Conservation (phyloP, 2,113 vertebrate genomes). For the Oxyura jamaicensis region DNA sequence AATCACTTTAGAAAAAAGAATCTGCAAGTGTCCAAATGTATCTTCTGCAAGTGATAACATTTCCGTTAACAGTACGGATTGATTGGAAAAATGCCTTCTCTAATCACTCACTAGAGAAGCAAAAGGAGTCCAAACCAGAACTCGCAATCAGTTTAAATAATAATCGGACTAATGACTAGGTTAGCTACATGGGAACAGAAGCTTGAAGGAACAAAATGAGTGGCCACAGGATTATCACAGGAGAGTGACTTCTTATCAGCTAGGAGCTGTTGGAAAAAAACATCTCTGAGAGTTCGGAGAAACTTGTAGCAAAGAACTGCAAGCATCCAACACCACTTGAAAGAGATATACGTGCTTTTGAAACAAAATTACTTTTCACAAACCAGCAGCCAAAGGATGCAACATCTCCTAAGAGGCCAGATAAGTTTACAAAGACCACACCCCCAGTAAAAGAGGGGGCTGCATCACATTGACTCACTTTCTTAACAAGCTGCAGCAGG, state of each 20-base stretch:
- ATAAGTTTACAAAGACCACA: not conserved
- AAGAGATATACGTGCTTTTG: not conserved
- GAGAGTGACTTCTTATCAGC: not conserved
- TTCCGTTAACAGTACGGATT: not conserved
- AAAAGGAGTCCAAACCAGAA: not conserved
- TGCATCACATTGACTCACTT: not conserved
- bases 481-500: not conserved
- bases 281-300: not conserved
- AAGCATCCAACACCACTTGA: not conserved
- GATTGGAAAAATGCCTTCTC: not conserved
- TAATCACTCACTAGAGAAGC: constrained; percentile 7
- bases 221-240: not conserved
- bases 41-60: not conserved
- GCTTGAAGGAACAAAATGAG: constrained; percentile 2
- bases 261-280: not conserved
- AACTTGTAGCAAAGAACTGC: not conserved
- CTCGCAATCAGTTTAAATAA: constrained; percentile 22
- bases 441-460: not conserved
- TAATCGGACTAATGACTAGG: not conserved
- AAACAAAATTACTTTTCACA: not conserved
- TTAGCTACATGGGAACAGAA: not conserved
- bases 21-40: not conserved
- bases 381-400: not conserved
- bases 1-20: not conserved
- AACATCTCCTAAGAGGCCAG: not conserved